Evolutionary conservation across 2,113 vertebrate species (phyloP).

Genomic region (Paramormyrops kingsleyae): DNA sequence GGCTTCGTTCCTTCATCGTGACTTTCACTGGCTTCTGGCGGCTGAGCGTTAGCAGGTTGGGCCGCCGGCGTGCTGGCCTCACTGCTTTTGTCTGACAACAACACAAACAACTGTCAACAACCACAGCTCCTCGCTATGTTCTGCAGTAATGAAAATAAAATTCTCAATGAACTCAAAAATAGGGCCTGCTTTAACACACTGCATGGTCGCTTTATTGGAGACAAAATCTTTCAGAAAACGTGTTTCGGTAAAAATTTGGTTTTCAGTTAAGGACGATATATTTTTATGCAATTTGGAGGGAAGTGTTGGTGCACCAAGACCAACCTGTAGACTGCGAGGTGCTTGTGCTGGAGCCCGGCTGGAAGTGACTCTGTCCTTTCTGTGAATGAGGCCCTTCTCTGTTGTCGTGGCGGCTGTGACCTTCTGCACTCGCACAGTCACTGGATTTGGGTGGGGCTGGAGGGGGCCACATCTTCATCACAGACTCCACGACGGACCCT

Average conservation of each 20-base stretch:
- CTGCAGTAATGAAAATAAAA: background rate
- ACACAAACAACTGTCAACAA: conserved; percentile 3
- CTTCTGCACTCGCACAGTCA: conserved; percentile 15
- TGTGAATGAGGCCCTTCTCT: conserved; percentile 18
- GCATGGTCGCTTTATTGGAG: background rate
- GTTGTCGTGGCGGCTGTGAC: background rate
- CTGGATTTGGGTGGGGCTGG: conserved; percentile 45
- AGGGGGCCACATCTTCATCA: conserved; percentile 67
- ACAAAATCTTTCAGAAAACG: background rate
- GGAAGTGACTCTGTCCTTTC: conserved; percentile 21
- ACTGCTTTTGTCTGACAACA: conserved; percentile 29
- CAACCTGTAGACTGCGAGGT: conserved; percentile 38
- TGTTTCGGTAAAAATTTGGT: background rate
- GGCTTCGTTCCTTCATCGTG: background rate
- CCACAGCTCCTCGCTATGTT: background rate
- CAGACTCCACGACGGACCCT: conserved; percentile 44
- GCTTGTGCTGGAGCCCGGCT: background rate
- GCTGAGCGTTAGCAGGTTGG: background rate
- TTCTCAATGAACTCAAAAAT: background rate
- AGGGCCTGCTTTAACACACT: background rate
- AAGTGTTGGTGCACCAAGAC: background rate
- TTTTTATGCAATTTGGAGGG: background rate
- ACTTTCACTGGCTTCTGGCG: background rate
- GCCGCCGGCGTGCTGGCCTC: conserved; percentile 5
- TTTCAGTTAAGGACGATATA: background rate